These are phyloP conservation scores for Thereva nobilitata DNA, from an alignment of 2,888 invertebrate genomes.

Conservation along the genomic window DNA sequence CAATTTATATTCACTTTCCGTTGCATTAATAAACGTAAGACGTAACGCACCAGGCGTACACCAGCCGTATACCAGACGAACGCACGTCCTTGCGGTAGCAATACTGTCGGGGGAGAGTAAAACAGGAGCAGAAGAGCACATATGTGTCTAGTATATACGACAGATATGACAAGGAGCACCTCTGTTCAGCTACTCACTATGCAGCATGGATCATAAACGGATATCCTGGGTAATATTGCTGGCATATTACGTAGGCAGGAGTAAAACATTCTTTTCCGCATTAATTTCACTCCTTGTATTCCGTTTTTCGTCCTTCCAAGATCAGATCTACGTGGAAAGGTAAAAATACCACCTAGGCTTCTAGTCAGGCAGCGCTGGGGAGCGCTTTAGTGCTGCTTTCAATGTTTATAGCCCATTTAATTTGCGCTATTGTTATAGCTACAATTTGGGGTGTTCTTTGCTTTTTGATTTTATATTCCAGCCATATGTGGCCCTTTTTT, in stretches of 20 bases:
- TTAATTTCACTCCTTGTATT: slow-evolving; percentile 13
- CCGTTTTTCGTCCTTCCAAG: background rate
- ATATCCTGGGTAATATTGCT: slow-evolving; percentile 29
- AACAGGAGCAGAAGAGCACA: slow-evolving; percentile 8
- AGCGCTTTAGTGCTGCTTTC: slow-evolving; percentile 8
- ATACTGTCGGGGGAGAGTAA: background rate
- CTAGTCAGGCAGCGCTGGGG: too few relatives aligned
- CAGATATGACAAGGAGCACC: slow-evolving; percentile 21
- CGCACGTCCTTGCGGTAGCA: slow-evolving; percentile 13
- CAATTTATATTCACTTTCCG: slow-evolving; percentile 41
- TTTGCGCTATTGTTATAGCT: slow-evolving; percentile 28
- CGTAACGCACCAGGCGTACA: slow-evolving; percentile 11
- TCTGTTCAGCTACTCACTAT: slow-evolving; percentile 1
- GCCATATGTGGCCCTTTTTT: too few relatives aligned
- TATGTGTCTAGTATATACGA: background rate
- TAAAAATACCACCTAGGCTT: too few relatives aligned
- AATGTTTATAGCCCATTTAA: slow-evolving; percentile 24
- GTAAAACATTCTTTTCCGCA: slow-evolving; percentile 9
- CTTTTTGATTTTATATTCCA: too few relatives aligned
- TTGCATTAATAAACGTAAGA: slow-evolving; percentile 39
- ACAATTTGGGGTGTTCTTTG: background rate
- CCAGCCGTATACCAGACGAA: background rate
- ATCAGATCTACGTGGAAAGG: too few relatives aligned
- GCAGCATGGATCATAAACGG: slow-evolving; percentile 26
- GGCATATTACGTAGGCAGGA: background rate